Base-by-base conservation (phyloP, 2,113 vertebrate species). In the Globicephala melas region DNA sequence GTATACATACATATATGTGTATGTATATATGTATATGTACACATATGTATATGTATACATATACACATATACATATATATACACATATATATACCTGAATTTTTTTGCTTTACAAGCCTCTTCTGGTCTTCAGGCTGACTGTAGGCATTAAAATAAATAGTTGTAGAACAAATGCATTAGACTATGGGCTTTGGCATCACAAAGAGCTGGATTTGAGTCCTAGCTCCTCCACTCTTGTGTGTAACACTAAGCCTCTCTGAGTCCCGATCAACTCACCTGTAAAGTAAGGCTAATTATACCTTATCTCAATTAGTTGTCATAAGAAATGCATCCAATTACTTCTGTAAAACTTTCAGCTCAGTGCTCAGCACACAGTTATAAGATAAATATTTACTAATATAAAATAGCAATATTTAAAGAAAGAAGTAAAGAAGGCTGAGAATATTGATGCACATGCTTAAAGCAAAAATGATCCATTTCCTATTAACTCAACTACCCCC, bases 31-130 rank as follows among this genome's bases (percentile, higher is more conserved):
- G 20, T 33, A 33, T 60, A 9, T 25, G 20, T 77, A n/a, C 23
- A 53, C 31, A 79, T 33, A 53, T 11, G 33, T n/a, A 20, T 55
- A 79, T 7, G 44, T 50, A 12, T 77, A 11, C 6, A 21, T 33
- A 77, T 4, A 33, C 1, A 1, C 6, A 21, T 33, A 77, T 2
- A n/a, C 1, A 1, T 33, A 53, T 31, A 53, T 0, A 0, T 80
- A 50, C 8, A 41, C 86, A 91, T 73, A 84, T 77, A 55, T 21
- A n/a, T n/a, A 33, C 15, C 53, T 5, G 15, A 53, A 18, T 21
- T 21, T 58, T 58, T 58, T 58, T 58, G 55, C 55, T 58, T 58
- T 21, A 58, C 55, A 58, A 58, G 55, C 55, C 23, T 20, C 28
- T 53, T 15, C 6, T 89, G 9, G 23, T 60, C 26, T 83, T 89